phyloP scores from a whole-genome alignment of 2,888 invertebrate genomes.

The Anaspis maculata region DNA sequence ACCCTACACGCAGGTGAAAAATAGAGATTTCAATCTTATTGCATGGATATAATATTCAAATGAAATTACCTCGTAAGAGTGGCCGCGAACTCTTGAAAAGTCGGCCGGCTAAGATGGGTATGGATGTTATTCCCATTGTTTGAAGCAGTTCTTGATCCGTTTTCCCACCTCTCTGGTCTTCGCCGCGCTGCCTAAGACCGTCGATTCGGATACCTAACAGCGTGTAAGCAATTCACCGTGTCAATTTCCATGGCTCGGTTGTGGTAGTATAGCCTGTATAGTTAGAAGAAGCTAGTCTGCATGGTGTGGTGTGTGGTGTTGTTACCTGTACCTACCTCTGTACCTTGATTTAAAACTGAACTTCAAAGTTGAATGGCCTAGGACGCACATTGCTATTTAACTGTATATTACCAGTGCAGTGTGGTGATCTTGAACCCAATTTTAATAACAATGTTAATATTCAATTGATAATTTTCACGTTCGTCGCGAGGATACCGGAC shows the following conservation, averaged over 20 bases:
- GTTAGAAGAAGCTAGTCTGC: slow-evolving; percentile 13
- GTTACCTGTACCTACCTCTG: slow-evolving; percentile 8
- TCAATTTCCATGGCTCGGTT: slow-evolving; percentile 17
- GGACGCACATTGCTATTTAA: slow-evolving; percentile 16
- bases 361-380: slow-evolving; percentile 32
- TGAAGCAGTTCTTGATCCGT: slow-evolving; percentile 3
- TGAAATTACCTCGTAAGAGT: no score
- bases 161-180: slow-evolving; percentile 14
- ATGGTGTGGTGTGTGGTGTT: slow-evolving; percentile 11
- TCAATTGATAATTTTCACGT: no score
- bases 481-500: no score
- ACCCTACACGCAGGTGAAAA: no score
- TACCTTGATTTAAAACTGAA: slow-evolving; percentile 19
- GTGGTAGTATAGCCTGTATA: slow-evolving; percentile 8
- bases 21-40: no score
- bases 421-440: slow-evolving; percentile 10
- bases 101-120: neutral
- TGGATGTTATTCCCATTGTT: slow-evolving; percentile 1
- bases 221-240: slow-evolving; percentile 16
- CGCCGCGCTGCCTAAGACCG: slow-evolving; percentile 7
- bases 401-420: slow-evolving; percentile 15
- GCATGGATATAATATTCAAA: no score
- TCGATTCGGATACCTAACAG: slow-evolving; percentile 13
- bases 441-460: slow-evolving; percentile 8
- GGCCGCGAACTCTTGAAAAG: no score